Evolutionary conservation across 2,888 invertebrate genomes (phyloP), one percentile per base, ranked within the genome.

Genomic region (Gymnoscelis rufifasciata): DNA sequence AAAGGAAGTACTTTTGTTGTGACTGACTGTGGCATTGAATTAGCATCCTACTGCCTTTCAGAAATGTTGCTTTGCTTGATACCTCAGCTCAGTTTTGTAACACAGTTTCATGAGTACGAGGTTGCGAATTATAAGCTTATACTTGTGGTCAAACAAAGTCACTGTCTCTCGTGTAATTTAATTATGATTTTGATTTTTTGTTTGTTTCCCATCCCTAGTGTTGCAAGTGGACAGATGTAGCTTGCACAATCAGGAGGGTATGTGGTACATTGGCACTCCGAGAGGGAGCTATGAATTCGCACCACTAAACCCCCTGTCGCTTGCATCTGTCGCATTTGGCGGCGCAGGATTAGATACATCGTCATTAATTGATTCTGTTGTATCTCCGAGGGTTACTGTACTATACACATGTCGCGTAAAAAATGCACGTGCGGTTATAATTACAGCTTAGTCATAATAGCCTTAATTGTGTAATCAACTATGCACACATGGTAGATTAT

Each of bases 151-250:
- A n/a, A n/a, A n/a, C n/a, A n/a, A n/a, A n/a, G n/a, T n/a, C n/a
- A n/a, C n/a, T 26, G 7, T 26, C 7, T 3, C 26, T 26, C 8
- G 7, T 26, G 7, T 26, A 2, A 26, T 7, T 26, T 1, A 26
- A 8, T 26, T 8, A 7, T 26, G 8, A 26, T 7, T 1, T 6
- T 26, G 7, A 7, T 33, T 33, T 33, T 30, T 46, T 52, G 27
- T 14, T 31, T 29, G 8, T 35, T 33, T 38, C 47, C 41, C 62
- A 35, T 36, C 64, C 51, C 59, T 60, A 42, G 55, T 62, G 57
- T 50, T 54, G 72, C 81, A 77, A 84, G 81, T 84, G 87, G 84
- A 87, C 87, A 88, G 87, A 88, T 88, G 87, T 71, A 78, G 80
- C 83, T 88, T 86, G 86, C 83, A 74, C 83, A 86, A 86, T 83